Evolutionary conservation across 1,140 invertebrate genomes (phyloP).

Genomic region (Papilio polyxenes): DNA sequence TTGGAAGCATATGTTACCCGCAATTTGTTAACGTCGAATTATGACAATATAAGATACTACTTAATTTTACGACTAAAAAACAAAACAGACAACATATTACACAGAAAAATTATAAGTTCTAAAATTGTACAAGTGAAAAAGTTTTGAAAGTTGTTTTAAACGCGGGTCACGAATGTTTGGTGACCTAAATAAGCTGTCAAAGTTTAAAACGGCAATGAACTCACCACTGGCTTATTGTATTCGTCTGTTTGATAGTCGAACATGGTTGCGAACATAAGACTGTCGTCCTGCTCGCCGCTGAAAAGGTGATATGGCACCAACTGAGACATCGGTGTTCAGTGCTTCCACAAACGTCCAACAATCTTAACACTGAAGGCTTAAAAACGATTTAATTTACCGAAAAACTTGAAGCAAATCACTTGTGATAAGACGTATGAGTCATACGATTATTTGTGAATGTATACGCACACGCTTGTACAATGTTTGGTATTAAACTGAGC

Average conservation of each 20-base stretch:
- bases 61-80: not conserved
- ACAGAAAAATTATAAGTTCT: not conserved
- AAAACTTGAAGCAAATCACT: constrained; percentile 62
- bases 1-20: constrained; percentile 13
- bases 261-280: constrained; percentile 80
- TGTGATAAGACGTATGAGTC: constrained; percentile 74
- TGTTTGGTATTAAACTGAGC: constrained; percentile 79
- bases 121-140: constrained; percentile 31
- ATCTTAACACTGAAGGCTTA: constrained; percentile 47
- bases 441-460: constrained; percentile 60
- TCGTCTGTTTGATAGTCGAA: constrained; percentile 79
- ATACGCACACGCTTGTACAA: constrained; percentile 70
- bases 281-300: constrained; percentile 77
- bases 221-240: constrained; percentile 74
- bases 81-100: not conserved
- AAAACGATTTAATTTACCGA: constrained; percentile 48
- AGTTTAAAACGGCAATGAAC: constrained; percentile 47
- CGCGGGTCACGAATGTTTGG: constrained; percentile 45
- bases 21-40: not conserved
- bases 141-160: constrained; percentile 66
- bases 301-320: constrained; percentile 76
- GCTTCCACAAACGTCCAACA: constrained; percentile 61
- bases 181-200: constrained; percentile 36
- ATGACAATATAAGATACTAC: not conserved
- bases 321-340: constrained; percentile 77